Conservation (phyloP, 2,797 vertebrate genomes). For the Etheostoma perlongum region DNA sequence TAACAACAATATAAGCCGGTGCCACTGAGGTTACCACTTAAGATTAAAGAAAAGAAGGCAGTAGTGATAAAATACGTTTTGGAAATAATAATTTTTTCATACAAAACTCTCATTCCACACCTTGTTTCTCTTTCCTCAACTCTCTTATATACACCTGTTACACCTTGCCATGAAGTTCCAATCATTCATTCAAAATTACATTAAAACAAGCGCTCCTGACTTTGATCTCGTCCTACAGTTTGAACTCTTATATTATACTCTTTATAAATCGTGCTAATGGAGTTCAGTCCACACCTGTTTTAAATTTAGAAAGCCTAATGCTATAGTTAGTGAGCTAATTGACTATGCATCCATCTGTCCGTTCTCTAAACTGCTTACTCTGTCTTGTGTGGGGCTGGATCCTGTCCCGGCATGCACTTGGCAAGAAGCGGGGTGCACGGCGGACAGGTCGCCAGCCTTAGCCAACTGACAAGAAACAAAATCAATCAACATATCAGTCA, state of each 20-base stretch:
- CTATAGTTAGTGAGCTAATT: constrained; percentile 5
- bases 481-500: neutral
- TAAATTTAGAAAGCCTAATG: neutral
- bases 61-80: too few species aligned
- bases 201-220: neutral
- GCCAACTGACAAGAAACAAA: neutral
- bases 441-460: neutral
- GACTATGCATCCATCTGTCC: constrained; percentile 21
- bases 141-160: neutral
- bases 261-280: fast-evolving
- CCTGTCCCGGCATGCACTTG: constrained; percentile 28
- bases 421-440: neutral
- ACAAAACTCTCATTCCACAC: neutral
- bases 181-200: neutral
- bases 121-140: neutral
- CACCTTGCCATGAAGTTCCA: neutral
- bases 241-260: neutral
- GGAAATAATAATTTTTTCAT: neutral
- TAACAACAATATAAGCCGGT: too few species aligned
- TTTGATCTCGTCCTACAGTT: neutral
- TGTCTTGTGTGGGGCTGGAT: constrained; percentile 5
- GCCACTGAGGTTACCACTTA: too few species aligned
- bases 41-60: too few species aligned
- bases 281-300: neutral
- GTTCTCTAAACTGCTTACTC: neutral